Base-by-base conservation (phyloP, 2,797 vertebrate genomes). In the Podarcis lilfordi region DNA sequence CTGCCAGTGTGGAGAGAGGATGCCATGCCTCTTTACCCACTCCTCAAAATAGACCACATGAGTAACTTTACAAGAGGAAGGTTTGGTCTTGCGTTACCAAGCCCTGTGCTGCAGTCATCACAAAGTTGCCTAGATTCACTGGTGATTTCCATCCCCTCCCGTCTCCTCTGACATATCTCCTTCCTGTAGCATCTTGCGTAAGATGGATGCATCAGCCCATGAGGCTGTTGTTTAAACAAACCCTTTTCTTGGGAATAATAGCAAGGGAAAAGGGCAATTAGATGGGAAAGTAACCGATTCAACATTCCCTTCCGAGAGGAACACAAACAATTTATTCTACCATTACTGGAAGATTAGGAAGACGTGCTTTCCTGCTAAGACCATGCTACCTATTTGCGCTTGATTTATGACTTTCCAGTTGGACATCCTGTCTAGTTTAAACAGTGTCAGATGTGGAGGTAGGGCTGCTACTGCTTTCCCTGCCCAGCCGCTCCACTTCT, bases 241-340 rank as follows among this genome's bases (percentile, higher is more conserved):
- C 40, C 25, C 29, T 0, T 11, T 1, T 82, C 83, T 80, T 88
- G 17, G 0, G 5, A 85, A 92, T 88, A 91, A 94, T 93, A 92
- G 91, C 50, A 55, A 55, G 50, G 77, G 72, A 55, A 91, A 89
- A 91, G 84, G 32, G 85, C 84, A 0, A 86, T 0, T 0, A 15
- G n/a, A 69, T 0, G 0, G n/a, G 79, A 2, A 74, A 40, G 2
- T 15, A 35, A 6, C 1, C 0, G 13, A 32, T 2, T 50, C 0
- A 0, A 23, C 21, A 23, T 21, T 64, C 0, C 0, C 0, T 2
- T 10, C 21, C 5, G 1, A 6, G 19, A 0, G 84, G 87, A 95
- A 91, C 90, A 45, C 78, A 96, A 95, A 95, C 94, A 94, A 92
- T 93, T 95, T 72, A 91, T 85, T 96, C 76, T 87, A 82, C 83